Conservation (phyloP, 2,113 vertebrate species). For the Psephotus haematonotus region DNA sequence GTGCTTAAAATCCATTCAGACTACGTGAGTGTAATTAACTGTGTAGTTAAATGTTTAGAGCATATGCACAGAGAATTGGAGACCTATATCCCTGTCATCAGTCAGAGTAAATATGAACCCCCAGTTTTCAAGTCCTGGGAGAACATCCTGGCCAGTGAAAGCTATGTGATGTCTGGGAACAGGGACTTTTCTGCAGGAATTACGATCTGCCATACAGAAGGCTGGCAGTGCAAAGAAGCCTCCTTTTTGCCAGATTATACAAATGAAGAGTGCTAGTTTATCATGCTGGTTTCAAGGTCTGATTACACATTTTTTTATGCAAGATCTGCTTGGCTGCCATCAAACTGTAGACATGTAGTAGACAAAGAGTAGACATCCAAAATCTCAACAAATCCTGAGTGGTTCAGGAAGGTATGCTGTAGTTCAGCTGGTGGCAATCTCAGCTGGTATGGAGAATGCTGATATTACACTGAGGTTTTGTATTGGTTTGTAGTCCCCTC, state of each 20-base stretch:
- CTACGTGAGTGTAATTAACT: background rate
- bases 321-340: background rate
- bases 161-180: background rate
- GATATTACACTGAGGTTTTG: background rate
- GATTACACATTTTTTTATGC: background rate
- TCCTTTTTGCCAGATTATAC: background rate
- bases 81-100: background rate
- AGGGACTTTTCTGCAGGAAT: background rate
- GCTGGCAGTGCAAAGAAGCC: background rate
- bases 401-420: background rate
- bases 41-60: background rate
- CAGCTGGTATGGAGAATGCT: background rate
- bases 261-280: background rate
- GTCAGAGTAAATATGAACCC: background rate
- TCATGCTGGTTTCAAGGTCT: background rate
- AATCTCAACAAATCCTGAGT: background rate
- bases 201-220: background rate
- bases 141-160: rapidly evolving
- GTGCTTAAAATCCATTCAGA: background rate
- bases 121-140: background rate
- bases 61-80: background rate
- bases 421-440: background rate
- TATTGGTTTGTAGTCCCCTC: background rate
- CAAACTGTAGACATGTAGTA: background rate
- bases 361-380: background rate